Percentiles rank a stretch among this genome's conserved stretches.
phyloP scores from a whole-genome alignment of 2,797 vertebrate genomes.

The Pyrrhura leucotis region DNA sequence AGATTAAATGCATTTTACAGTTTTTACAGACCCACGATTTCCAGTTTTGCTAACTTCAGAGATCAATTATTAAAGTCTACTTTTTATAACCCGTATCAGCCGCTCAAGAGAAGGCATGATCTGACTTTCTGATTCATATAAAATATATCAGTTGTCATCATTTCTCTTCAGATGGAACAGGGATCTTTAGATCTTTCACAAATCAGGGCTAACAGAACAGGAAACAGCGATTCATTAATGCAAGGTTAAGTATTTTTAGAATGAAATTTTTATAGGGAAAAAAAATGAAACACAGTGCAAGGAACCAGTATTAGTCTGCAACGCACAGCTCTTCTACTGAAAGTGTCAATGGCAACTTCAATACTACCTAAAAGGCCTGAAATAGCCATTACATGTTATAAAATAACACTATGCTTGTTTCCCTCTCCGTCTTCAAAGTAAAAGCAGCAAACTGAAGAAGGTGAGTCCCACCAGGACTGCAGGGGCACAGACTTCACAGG shows the following conservation, averaged over 20 bases:
- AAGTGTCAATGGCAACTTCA: not conserved
- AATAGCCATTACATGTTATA: not conserved
- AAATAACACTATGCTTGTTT: not conserved
- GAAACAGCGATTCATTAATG: not conserved
- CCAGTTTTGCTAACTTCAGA: not conserved
- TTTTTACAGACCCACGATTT: not conserved
- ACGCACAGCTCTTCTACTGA: not conserved
- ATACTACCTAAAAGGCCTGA: not conserved
- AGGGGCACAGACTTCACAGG: accelerated
- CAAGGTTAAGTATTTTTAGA: not conserved
- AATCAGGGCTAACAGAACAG: not conserved
- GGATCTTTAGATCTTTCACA: not conserved
- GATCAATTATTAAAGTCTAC: not conserved
- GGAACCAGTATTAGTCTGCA: not conserved
- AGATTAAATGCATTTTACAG: not conserved
- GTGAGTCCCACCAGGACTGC: not conserved
- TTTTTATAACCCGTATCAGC: not conserved
- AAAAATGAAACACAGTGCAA: not conserved
- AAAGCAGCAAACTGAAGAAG: not conserved
- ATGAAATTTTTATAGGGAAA: not conserved
- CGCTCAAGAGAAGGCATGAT: not conserved
- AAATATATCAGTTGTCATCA: not conserved
- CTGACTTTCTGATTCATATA: not conserved
- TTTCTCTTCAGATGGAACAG: not conserved
- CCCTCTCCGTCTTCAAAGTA: not conserved